Conservation (phyloP, 1,140 invertebrate species). For the Drosophila fuyamai region DNA sequence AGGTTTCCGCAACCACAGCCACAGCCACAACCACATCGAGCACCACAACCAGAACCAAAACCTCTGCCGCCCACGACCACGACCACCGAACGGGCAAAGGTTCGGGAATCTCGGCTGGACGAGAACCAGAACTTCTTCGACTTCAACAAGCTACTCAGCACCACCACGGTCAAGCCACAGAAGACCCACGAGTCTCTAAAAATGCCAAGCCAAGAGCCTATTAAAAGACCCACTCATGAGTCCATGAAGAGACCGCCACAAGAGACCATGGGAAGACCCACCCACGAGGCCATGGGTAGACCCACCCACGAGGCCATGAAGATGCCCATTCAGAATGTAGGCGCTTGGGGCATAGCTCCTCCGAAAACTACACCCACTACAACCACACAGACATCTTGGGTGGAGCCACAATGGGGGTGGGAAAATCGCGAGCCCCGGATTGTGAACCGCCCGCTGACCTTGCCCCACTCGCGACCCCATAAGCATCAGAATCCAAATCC, state of each 20-base stretch:
- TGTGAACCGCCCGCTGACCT: slow-evolving; percentile 15
- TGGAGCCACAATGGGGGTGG: slow-evolving; percentile 15
- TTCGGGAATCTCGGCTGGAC: slow-evolving; percentile 16
- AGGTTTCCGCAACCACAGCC: not conserved
- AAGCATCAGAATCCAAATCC: not conserved
- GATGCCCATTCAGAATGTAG: slow-evolving; percentile 14
- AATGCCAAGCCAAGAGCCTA: slow-evolving; percentile 20
- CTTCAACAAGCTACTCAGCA: slow-evolving; percentile 38
- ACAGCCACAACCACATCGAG: not conserved
- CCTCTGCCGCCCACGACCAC: not conserved
- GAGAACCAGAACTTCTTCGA: slow-evolving; percentile 27
- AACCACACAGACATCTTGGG: not conserved
- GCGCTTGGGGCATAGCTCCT: slow-evolving; percentile 27
- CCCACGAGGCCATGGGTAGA: not conserved
- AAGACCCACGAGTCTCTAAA: slow-evolving; percentile 30
- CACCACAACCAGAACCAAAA: not conserved
- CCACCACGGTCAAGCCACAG: slow-evolving; percentile 13
- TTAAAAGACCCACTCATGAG: slow-evolving; percentile 10
- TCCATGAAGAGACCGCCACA: not conserved
- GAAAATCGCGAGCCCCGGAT: slow-evolving; percentile 1
- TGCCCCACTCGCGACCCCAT: not conserved
- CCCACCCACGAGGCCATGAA: not conserved
- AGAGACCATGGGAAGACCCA: not conserved
- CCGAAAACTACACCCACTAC: not conserved
- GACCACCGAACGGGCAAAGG: not conserved